Base-by-base conservation (phyloP, 1,140 invertebrate genomes). In the Drosophila guanche region DNA sequence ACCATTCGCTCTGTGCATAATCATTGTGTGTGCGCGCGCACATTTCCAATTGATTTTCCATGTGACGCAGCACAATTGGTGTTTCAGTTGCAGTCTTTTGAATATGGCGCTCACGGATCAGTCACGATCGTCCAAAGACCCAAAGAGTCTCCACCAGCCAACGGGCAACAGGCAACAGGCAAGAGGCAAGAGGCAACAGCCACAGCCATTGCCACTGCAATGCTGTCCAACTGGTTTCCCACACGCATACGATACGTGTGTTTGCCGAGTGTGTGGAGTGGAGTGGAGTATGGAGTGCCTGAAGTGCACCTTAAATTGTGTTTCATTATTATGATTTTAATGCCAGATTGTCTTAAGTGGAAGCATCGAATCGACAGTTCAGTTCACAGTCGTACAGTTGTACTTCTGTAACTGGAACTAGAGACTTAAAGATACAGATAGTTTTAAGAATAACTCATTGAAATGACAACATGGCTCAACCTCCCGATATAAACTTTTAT, bases 311-410 rank as follows among this genome's bases (percentile, higher is more conserved):
- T 88, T 71, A 81, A 81, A 86, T 85, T 86, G 67, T 80, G 76
- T 86, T 86, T 81, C 83, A 86, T 88, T 86, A 86, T 86, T 84
- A 85, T 84, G 76, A 85, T 85, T 84, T 85, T 74, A 84, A 79
- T 79, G 76, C 53, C 69, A 76, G 72, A 73, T 79, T 86, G 77
- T 70, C 66, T 74, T 76, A 72, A 73, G 76, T 85, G 77, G 79
- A 61, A 16, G 76, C 80, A 66, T 51, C 79, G 51, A 33, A 57
- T 57, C 54, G 54, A 58, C 51, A 71, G 43, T 37, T 10, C 33
- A 12, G 33, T 12, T 7, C 27, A 12, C 3, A 12, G 3, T 10
- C 4, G 10, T 37, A 37, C 33, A 37, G 33, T 37, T 10, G 33
- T 37, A 37, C 33, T 37, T 37, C 33, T 37, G 3, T 37, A 37